Percentiles rank a stretch among this genome's conserved stretches.
These are phyloP conservation scores for Chloebia gouldiae DNA, from an alignment of 2,113 vertebrate species.

Conservation along the genomic window DNA sequence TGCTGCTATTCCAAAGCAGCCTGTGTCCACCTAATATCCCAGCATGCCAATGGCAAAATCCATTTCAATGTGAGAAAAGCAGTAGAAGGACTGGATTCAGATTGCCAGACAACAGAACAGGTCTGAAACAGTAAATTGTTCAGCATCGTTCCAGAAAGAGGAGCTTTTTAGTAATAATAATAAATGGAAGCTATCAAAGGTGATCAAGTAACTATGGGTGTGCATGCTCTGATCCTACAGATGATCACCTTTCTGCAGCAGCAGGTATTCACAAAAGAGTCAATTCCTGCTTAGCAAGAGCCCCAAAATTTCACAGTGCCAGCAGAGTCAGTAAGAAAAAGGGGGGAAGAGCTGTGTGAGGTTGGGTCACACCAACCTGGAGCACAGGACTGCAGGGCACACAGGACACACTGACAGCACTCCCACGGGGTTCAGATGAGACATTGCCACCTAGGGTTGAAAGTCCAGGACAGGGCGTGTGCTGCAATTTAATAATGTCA, in stretches of 20 bases:
- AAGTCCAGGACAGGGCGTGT: background rate
- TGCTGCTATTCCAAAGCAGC: background rate
- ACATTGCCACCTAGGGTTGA: accelerated
- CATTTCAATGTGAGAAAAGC: background rate
- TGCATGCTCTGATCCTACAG: background rate
- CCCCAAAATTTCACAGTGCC: background rate
- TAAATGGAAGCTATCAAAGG: background rate
- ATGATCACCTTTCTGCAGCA: background rate
- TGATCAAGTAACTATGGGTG: background rate
- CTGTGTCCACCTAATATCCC: background rate
- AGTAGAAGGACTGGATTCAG: background rate
- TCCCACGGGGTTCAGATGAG: background rate
- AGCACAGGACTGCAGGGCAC: background rate
- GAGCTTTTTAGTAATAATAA: background rate
- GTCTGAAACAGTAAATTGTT: background rate
- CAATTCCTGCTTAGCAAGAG: background rate
- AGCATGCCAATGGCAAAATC: background rate
- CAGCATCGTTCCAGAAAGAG: background rate
- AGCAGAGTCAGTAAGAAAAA: background rate
- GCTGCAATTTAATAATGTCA: background rate
- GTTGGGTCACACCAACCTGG: too few relatives aligned
- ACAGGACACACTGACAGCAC: background rate
- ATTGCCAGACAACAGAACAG: background rate
- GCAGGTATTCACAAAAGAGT: background rate
- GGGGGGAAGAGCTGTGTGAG: background rate